Evolutionary conservation across 2,797 vertebrate genomes (phyloP).

Genomic region (Sphaeramia orbicularis): DNA sequence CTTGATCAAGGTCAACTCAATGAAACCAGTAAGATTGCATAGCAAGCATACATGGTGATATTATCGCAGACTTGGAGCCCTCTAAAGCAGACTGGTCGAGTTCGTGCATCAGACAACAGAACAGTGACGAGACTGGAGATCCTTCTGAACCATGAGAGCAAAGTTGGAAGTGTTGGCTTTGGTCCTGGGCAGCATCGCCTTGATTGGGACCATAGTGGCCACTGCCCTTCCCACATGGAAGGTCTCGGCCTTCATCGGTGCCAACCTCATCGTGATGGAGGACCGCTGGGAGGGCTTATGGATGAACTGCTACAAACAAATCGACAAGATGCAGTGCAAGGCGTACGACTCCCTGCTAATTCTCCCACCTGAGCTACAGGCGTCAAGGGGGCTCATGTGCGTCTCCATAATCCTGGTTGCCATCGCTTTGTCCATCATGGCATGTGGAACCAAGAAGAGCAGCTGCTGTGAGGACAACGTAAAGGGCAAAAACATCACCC

Average conservation of each 20-base stretch:
- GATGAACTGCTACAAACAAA: constrained; percentile 90
- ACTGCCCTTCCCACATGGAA: constrained; percentile 90
- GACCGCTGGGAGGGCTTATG: constrained; percentile 90
- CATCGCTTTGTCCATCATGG: constrained; percentile 75
- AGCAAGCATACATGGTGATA: constrained; percentile 8
- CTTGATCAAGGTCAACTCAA: background rate
- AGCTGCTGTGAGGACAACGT: constrained; percentile 74
- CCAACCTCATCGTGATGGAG: constrained; percentile 90
- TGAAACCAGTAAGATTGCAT: constrained; percentile 75
- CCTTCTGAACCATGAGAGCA: constrained; percentile 62
- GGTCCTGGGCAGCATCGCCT: constrained; percentile 83
- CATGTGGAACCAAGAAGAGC: constrained; percentile 82
- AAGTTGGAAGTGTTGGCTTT: constrained; percentile 83
- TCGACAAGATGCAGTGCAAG: constrained; percentile 90
- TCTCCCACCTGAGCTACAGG: constrained; percentile 87
- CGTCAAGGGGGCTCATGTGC: constrained; percentile 87
- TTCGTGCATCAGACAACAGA: background rate
- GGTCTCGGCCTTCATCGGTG: constrained; percentile 90
- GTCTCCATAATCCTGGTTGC: constrained; percentile 79
- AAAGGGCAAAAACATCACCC: constrained; percentile 79
- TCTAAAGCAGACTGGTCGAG: background rate
- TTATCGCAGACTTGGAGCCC: background rate
- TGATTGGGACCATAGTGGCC: constrained; percentile 82
- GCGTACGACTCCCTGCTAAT: constrained; percentile 88
- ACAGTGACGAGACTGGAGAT: background rate